phyloP scores from a whole-genome alignment of 2,113 vertebrate species.

The Ifrita kowaldi region DNA sequence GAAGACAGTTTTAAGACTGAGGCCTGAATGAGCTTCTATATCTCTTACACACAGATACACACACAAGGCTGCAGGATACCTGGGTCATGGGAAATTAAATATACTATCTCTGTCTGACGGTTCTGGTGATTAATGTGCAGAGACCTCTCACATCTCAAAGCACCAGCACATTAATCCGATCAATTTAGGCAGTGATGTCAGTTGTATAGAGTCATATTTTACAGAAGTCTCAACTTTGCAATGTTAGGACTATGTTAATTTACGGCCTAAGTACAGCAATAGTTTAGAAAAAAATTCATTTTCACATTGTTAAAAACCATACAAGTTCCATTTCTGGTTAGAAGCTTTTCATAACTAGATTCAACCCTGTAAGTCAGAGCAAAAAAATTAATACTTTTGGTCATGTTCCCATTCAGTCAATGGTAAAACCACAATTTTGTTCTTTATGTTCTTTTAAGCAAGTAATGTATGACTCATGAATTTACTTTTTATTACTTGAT shows the following conservation, averaged over 20 bases:
- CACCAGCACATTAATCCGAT: slow-evolving; percentile 25
- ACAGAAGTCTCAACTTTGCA: not conserved
- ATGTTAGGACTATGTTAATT: not conserved
- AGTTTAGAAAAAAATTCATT: not conserved
- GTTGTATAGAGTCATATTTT: not conserved
- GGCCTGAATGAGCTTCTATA: not conserved
- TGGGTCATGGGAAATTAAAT: slow-evolving; percentile 11
- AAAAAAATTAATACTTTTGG: not conserved
- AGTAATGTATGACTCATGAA: not conserved
- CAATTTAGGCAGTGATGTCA: not conserved
- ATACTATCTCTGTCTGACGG: not conserved
- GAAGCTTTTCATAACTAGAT: not conserved
- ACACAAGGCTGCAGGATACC: not conserved
- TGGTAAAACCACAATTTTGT: not conserved
- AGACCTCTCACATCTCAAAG: slow-evolving; percentile 22
- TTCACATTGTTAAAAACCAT: not conserved
- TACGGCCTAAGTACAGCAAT: not conserved
- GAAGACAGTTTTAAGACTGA: not conserved
- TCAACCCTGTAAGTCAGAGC: not conserved
- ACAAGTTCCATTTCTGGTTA: not conserved
- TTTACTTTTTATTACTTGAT: slow-evolving; percentile 1
- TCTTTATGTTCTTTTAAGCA: slow-evolving; percentile 3
- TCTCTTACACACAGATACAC: not conserved
- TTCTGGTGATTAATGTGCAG: not conserved
- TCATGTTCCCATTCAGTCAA: not conserved